Conservation (phyloP, 2,797 vertebrate species). For the Sus cebifrons region DNA sequence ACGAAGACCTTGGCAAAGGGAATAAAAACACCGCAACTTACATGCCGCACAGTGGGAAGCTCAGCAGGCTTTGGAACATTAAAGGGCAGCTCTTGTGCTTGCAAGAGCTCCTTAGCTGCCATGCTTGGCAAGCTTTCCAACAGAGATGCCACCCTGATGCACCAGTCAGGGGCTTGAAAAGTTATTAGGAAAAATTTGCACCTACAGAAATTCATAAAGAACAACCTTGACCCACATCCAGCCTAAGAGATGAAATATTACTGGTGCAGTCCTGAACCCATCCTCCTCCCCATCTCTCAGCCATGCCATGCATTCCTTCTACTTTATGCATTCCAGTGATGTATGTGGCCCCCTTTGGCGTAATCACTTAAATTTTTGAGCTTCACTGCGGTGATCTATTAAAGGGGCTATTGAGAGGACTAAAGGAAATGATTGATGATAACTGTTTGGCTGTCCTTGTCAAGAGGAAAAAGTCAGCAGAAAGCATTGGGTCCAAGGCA, state of each 20-base stretch:
- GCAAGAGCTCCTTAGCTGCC: neutral
- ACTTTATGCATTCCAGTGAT: neutral
- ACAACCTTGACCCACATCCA: neutral
- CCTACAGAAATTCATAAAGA: neutral
- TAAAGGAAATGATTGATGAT: conserved; percentile 54
- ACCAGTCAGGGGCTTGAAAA: neutral
- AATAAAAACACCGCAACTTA: neutral
- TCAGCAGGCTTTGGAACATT: neutral
- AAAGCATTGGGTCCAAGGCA: conserved; percentile 64
- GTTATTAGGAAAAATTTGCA: neutral
- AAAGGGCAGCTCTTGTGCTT: neutral
- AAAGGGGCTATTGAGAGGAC: conserved; percentile 8
- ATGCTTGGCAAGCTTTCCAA: neutral
- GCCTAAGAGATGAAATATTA: neutral
- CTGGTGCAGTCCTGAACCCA: neutral
- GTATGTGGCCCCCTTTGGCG: neutral
- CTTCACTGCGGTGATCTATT: conserved; percentile 31
- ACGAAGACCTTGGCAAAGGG: neutral
- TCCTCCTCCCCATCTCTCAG: neutral
- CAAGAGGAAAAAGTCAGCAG: conserved; percentile 69
- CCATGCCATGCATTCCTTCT: neutral
- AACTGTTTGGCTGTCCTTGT: conserved; percentile 54
- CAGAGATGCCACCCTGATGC: neutral
- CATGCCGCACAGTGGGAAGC: neutral
- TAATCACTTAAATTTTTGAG: conserved; percentile 3